A percentile compares a stretch with the other conserved stretches of the same genome.
These are phyloP conservation scores for Hypomesus transpacificus DNA, from an alignment of 2,113 vertebrate genomes.

Conservation along the genomic window DNA sequence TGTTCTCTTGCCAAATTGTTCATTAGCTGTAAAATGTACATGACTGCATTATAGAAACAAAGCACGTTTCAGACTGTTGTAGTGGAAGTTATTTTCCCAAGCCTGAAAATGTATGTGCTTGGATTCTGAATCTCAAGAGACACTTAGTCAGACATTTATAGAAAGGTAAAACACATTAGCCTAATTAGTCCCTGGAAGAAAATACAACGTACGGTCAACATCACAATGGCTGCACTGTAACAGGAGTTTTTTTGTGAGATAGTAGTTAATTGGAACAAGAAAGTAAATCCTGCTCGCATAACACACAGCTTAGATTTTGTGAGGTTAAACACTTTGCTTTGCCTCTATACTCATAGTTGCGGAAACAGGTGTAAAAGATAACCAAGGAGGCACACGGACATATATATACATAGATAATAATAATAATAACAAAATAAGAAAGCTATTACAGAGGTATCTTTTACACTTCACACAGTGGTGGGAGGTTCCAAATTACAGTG, in stretches of 20 bases:
- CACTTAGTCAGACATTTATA: constrained; percentile 17
- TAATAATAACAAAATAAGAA: too few relatives aligned
- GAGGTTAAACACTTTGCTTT: constrained; percentile 38
- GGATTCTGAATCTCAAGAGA: constrained; percentile 16
- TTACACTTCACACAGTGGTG: too few relatives aligned
- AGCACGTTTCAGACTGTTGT: not conserved
- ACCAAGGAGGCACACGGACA: not conserved
- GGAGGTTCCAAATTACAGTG: too few relatives aligned
- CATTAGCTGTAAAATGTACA: constrained; percentile 44
- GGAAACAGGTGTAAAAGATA: constrained; percentile 35
- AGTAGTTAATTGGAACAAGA: constrained; percentile 26
- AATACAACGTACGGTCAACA: constrained; percentile 20
- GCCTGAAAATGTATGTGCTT: constrained; percentile 7
- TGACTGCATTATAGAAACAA: constrained; percentile 25
- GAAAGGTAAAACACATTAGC: constrained; percentile 23
- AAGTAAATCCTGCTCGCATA: constrained; percentile 33
- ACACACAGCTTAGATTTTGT: constrained; percentile 34
- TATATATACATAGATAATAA: too few relatives aligned
- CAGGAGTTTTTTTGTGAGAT: constrained; percentile 30
- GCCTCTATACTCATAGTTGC: constrained; percentile 42
- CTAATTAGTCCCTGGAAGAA: not conserved
- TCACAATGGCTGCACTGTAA: constrained; percentile 26
- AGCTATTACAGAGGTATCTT: too few relatives aligned
- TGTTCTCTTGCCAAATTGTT: constrained; percentile 49
- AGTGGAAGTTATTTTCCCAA: not conserved